Evolutionary conservation across 2,797 vertebrate genomes (phyloP), one percentile per base, ranked within the genome.

Genomic region (Lepidocolaptes lacrymiger): DNA sequence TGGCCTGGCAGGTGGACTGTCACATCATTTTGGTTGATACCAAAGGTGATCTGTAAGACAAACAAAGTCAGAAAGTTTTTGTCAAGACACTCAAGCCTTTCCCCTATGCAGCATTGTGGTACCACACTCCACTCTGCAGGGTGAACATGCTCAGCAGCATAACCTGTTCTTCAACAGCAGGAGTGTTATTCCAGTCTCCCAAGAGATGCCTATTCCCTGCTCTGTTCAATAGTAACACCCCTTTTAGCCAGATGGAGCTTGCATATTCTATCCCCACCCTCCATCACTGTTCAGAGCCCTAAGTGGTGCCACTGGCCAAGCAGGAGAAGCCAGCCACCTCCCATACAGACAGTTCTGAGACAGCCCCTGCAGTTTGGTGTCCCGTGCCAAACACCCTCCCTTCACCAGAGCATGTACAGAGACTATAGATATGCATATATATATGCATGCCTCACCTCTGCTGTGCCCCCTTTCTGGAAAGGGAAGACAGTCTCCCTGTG

Each of bases 401-500:
- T 80, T 82, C 51, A 72, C 37, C 16, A 64, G 26, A 39, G 19
- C 16, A 51, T 1, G 7, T n/a, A 76, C 28, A 69, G 36, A n/a
- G 6, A 23, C 13, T 2, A 3, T 4, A 8, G 14, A 39, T 3
- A n/a, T 14, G 26, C 12, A 61, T 6, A 43, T 13, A 63, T 32
- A 27, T 3, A 21, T 10, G 39, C 41, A 64, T 39, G 78, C 14
- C 97, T 93, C 81, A 98, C 98, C 98, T 98, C 97, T 6, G 32
- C 36, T 3, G 48, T 7, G 23, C 62, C 78, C 10, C 98, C 98
- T 5, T 96, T 97, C 93, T 97, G 96, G 96, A 98, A 98, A 66
- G 98, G 98, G 75, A 98, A 98, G 52, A 73, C 80, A 4, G 69
- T 10, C 78, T 98, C 98, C 20, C 98, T 96, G 2, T 97, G 97